phyloP scores from a whole-genome alignment of 2,797 vertebrate species.

The Microtus agrestis region DNA sequence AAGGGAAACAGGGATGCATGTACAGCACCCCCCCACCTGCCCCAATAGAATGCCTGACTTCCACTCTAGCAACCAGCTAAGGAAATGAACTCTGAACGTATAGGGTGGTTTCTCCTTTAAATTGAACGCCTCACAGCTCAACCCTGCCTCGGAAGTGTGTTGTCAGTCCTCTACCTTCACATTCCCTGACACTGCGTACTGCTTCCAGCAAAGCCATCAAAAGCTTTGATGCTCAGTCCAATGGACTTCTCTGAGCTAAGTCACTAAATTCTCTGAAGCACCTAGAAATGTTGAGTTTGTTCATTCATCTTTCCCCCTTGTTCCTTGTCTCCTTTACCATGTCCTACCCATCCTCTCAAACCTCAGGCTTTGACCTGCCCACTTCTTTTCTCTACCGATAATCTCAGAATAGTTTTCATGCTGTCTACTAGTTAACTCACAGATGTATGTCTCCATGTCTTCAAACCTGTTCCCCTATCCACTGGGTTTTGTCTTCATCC shows the following conservation, averaged over 20 bases:
- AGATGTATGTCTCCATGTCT: not conserved
- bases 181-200: not conserved
- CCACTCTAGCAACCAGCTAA: not conserved
- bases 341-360: not conserved
- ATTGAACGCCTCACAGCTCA: not conserved
- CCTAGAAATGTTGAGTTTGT: not conserved
- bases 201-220: not conserved
- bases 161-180: not conserved
- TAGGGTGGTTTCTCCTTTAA: not conserved
- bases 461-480: not conserved
- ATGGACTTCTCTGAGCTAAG: not conserved
- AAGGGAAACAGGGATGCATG: not conserved
- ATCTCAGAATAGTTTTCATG: not conserved
- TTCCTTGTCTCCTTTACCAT: not conserved
- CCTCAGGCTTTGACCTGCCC: not conserved
- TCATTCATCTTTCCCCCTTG: not conserved
- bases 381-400: not conserved
- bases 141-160: no score
- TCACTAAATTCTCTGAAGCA: not conserved
- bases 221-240: not conserved
- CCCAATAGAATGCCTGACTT: not conserved
- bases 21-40: not conserved
- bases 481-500: not conserved
- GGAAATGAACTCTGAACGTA: not conserved
- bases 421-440: not conserved